Evolutionary conservation across 1,140 invertebrate genomes (phyloP).

Genomic region (Spodoptera litura): DNA sequence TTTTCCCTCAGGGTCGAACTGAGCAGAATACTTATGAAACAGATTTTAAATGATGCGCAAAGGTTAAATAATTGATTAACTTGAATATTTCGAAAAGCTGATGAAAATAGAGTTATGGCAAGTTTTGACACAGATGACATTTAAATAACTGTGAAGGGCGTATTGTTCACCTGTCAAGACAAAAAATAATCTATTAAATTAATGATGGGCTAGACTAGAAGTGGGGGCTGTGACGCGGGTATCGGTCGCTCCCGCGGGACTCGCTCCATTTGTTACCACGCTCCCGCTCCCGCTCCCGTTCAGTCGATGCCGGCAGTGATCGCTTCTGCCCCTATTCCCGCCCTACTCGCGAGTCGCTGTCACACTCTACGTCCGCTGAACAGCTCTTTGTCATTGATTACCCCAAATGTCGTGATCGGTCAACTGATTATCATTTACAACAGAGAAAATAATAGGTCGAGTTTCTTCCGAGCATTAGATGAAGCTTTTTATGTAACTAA

Average conservation of each 20-base stretch:
- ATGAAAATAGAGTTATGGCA: no score
- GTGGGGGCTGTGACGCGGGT: constrained; percentile 47
- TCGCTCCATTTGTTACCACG: constrained; percentile 66
- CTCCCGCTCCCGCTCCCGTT: constrained; percentile 43
- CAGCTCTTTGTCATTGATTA: constrained; percentile 72
- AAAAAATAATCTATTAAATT: constrained; percentile 66
- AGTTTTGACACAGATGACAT: no score
- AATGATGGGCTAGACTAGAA: constrained; percentile 62
- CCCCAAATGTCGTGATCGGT: constrained; percentile 70
- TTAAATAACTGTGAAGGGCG: not conserved
- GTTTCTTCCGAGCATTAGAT: not conserved
- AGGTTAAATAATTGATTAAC: no score
- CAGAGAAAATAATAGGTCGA: constrained; percentile 4
- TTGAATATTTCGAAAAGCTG: no score
- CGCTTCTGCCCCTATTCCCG: constrained; percentile 38
- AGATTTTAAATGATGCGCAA: not conserved
- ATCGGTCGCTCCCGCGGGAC: constrained; percentile 60
- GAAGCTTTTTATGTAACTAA: not conserved
- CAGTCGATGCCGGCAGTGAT: not conserved
- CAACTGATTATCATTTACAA: constrained; percentile 68
- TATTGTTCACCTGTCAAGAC: constrained; percentile 31
- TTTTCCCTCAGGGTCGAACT: constrained; percentile 11
- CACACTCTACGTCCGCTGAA: constrained; percentile 61
- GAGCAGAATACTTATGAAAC: constrained; percentile 20
- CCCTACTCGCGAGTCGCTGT: not conserved